Conservation (phyloP, 2,888 invertebrate species). For the Antitype chi region DNA sequence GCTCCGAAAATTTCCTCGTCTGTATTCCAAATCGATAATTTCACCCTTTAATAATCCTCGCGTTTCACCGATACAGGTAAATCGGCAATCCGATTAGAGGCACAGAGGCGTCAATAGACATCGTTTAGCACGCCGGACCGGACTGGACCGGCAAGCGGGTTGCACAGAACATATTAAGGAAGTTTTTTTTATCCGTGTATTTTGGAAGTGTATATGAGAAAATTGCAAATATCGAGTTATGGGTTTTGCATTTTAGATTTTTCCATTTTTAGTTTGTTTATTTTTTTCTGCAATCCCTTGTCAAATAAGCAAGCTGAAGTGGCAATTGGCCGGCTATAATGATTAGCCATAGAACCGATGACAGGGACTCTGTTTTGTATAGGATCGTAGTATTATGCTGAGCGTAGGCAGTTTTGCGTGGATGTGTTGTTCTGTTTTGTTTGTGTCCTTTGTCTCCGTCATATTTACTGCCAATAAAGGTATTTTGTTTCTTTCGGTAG, state of each 20-base stretch:
- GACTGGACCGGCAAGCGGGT: not conserved
- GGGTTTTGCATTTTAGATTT: not conserved
- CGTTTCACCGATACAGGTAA: slow-evolving; percentile 66
- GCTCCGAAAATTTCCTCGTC: slow-evolving; percentile 23
- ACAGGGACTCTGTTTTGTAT: too few relatives aligned
- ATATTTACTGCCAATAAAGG: too few relatives aligned
- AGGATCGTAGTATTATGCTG: too few relatives aligned
- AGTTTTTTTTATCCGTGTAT: not conserved
- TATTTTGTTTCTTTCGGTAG: too few relatives aligned
- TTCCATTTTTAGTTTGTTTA: not conserved
- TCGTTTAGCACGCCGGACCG: slow-evolving; percentile 58
- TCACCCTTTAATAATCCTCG: slow-evolving; percentile 52
- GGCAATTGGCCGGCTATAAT: not conserved
- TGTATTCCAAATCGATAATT: slow-evolving; percentile 48
- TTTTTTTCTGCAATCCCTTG: not conserved
- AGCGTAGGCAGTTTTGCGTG: too few relatives aligned
- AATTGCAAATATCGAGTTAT: not conserved
- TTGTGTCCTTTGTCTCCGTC: too few relatives aligned
- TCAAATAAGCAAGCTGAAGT: not conserved
- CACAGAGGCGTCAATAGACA: slow-evolving; percentile 72
- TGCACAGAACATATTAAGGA: slow-evolving; percentile 12
- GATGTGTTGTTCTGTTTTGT: too few relatives aligned
- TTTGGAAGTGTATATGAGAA: not conserved
- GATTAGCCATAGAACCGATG: too few relatives aligned
- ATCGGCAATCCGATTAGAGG: slow-evolving; percentile 75